Evolutionary conservation across 2,113 vertebrate genomes (phyloP).

Genomic region (Anoura caudifer): DNA sequence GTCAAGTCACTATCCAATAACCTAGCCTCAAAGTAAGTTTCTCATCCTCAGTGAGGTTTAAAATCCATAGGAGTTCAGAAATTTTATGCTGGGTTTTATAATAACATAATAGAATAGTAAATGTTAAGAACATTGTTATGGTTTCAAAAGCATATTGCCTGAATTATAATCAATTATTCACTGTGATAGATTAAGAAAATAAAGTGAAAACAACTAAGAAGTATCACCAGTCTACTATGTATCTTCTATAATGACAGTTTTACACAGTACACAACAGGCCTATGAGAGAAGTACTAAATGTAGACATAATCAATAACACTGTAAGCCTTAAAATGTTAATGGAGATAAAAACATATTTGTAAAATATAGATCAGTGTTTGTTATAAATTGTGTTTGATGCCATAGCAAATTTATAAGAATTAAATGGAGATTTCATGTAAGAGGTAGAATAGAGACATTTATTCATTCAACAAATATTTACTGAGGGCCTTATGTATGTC

Average conservation of each 20-base stretch:
- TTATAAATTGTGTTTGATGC: background rate
- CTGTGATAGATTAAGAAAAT: background rate
- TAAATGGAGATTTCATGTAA: background rate
- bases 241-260: background rate
- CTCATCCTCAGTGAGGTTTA: background rate
- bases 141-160: background rate
- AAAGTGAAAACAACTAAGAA: background rate
- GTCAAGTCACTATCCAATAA: background rate
- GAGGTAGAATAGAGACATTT: background rate
- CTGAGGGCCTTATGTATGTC: background rate
- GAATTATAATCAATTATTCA: background rate
- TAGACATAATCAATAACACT: background rate
- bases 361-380: background rate
- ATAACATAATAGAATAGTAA: background rate
- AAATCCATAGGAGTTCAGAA: background rate
- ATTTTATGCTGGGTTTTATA: background rate
- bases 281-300: background rate
- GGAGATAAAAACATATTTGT: background rate
- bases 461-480: background rate
- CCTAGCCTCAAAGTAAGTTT: background rate
- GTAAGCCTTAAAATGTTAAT: background rate
- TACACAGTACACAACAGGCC: background rate
- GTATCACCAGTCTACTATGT: background rate
- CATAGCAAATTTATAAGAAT: background rate
- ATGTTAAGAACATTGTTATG: background rate